A percentile compares a stretch with the other conserved stretches of the same genome.
These are phyloP conservation scores for Manis crassicaudata DNA, from an alignment of 2,797 vertebrate genomes.

Conservation along the genomic window DNA sequence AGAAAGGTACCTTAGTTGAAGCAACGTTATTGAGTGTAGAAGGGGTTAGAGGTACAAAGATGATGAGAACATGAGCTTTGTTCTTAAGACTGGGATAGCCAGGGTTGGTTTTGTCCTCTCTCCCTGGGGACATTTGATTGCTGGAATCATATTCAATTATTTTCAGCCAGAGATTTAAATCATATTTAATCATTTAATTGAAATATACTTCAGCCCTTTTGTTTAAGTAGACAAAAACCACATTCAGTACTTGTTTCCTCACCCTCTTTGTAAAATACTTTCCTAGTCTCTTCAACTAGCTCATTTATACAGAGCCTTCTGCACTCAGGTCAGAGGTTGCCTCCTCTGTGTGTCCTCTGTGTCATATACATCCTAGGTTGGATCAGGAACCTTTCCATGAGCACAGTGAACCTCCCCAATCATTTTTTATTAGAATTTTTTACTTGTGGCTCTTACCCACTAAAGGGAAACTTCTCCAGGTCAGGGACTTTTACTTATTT, in stretches of 20 bases:
- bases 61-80: not conserved
- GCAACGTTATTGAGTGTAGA: not conserved
- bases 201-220: not conserved
- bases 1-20: not conserved
- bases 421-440: not conserved
- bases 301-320: not conserved
- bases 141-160: not conserved
- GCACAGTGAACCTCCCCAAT: not conserved
- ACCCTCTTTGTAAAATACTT: not conserved
- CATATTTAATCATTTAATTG: not conserved
- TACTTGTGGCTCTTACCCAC: not conserved
- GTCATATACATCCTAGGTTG: not conserved
- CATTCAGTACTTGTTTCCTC: not conserved
- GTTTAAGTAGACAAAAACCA: not conserved
- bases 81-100: not conserved
- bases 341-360: not conserved
- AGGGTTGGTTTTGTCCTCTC: not conserved
- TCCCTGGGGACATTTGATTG: not conserved
- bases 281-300: not conserved
- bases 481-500: not conserved
- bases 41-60: not conserved
- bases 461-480: not conserved
- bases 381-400: not conserved
- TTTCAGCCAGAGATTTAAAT: not conserved
- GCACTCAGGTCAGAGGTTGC: not conserved